phyloP scores from a whole-genome alignment of 2,888 invertebrate species.

The Hyles lineata region DNA sequence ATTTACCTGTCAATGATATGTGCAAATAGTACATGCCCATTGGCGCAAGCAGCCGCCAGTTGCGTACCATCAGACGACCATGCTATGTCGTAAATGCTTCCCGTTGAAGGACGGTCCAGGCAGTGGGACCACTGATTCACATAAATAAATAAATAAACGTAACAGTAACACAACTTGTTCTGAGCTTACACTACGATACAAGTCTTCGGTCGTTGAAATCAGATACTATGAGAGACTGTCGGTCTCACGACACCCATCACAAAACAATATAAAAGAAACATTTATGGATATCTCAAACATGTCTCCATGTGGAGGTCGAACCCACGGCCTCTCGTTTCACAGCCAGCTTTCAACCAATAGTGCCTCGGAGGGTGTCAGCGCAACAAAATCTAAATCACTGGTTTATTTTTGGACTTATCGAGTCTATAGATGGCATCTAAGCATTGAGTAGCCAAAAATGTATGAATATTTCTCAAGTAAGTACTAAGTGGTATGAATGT shows the following conservation, averaged over 20 bases:
- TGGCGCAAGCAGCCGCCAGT: constrained; percentile 96
- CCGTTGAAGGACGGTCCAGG: constrained; percentile 94
- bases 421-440: no score
- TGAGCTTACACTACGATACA: not conserved
- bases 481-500: no score
- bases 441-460: not conserved
- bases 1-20: constrained; percentile 93
- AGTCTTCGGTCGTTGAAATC: not conserved
- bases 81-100: constrained; percentile 94
- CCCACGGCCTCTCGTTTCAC: not conserved
- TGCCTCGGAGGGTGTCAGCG: not conserved
- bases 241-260: not conserved
- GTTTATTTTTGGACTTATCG: no score
- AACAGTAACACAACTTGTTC: not conserved
- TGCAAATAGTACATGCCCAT: constrained; percentile 95
- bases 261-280: not conserved
- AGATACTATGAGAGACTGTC: not conserved
- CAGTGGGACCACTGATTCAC: constrained; percentile 94
- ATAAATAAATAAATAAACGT: not conserved
- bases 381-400: not conserved
- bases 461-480: constrained; percentile 33
- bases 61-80: constrained; percentile 99
- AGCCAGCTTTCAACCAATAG: not conserved
- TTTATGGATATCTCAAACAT: not conserved
- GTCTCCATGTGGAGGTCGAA: not conserved